Percentiles rank a stretch among this genome's conserved stretches.
Conservation (phyloP, 1,140 invertebrate genomes). For the Matsumurasca onukii region DNA sequence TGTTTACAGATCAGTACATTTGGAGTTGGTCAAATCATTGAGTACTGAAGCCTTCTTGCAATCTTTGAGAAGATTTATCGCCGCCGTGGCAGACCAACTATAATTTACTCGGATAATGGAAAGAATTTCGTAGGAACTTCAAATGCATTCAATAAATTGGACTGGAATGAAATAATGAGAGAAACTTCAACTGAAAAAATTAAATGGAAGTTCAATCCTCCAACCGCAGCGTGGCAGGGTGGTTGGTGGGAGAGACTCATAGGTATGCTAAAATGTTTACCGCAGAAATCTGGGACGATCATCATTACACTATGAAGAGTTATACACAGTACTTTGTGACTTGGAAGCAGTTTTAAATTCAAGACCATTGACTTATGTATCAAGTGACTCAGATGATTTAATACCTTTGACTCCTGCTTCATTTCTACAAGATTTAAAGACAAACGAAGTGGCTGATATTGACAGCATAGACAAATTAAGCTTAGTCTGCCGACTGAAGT, state of each 20-base stretch:
- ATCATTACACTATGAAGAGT: background rate
- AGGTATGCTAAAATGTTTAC: background rate
- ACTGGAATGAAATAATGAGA: too few species aligned
- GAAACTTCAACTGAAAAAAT: slow-evolving; percentile 6
- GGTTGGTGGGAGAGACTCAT: slow-evolving; percentile 1
- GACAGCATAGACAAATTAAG: background rate
- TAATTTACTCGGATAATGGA: too few species aligned
- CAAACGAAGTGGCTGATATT: background rate
- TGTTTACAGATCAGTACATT: too few species aligned
- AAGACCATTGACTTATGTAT: background rate
- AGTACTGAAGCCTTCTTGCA: too few species aligned
- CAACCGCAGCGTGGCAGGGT: background rate
- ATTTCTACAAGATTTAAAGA: too few species aligned
- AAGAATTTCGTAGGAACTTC: background rate
- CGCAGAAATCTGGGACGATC: background rate
- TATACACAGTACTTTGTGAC: background rate
- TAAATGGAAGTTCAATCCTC: slow-evolving; percentile 5
- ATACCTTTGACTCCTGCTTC: background rate
- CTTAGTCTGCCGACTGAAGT: background rate
- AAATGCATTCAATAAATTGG: too few species aligned
- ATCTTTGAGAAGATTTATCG: too few species aligned
- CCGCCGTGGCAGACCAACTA: too few species aligned
- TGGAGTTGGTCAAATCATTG: too few species aligned
- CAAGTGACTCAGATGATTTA: background rate
- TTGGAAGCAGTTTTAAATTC: background rate